Percentiles rank a stretch among this genome's conserved stretches.
These are phyloP conservation scores for Saccopteryx leptura DNA, from an alignment of 2,113 vertebrate genomes.

Conservation along the genomic window DNA sequence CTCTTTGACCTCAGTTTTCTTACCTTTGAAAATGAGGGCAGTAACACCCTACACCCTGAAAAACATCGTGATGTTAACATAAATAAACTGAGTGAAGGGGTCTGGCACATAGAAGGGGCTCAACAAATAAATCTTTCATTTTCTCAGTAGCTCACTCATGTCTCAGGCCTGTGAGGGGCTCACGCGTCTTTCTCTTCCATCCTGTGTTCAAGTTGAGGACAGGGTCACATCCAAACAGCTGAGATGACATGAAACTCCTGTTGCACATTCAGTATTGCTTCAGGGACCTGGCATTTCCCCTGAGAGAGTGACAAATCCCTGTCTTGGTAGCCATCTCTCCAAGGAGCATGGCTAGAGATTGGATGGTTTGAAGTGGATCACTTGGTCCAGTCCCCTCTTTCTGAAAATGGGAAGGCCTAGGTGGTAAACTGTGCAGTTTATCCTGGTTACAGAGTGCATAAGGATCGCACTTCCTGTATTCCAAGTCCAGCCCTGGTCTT, in stretches of 20 bases:
- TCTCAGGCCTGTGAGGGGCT: background rate
- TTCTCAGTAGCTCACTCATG: background rate
- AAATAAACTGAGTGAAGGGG: background rate
- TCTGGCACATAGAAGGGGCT: background rate
- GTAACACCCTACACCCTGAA: background rate
- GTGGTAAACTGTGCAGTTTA: background rate
- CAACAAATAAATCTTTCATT: background rate
- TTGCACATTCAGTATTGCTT: fast-evolving
- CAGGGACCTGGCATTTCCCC: background rate
- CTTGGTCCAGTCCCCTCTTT: background rate
- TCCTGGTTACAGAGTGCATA: background rate
- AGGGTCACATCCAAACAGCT: background rate
- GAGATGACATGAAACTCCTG: background rate
- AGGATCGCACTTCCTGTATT: background rate
- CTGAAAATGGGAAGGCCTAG: background rate
- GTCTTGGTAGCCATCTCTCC: background rate
- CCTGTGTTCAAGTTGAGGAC: background rate
- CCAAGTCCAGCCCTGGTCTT: background rate
- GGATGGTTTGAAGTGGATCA: background rate
- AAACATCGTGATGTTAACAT: background rate
- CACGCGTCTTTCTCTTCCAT: background rate
- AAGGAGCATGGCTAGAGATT: background rate
- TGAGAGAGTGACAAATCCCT: background rate
- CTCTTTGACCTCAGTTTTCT: background rate
- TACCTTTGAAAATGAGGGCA: background rate